Percentiles rank a stretch among this genome's conserved stretches.
Evolutionary conservation across 2,113 vertebrate genomes (phyloP).

Genomic region (Ellobius talpinus): DNA sequence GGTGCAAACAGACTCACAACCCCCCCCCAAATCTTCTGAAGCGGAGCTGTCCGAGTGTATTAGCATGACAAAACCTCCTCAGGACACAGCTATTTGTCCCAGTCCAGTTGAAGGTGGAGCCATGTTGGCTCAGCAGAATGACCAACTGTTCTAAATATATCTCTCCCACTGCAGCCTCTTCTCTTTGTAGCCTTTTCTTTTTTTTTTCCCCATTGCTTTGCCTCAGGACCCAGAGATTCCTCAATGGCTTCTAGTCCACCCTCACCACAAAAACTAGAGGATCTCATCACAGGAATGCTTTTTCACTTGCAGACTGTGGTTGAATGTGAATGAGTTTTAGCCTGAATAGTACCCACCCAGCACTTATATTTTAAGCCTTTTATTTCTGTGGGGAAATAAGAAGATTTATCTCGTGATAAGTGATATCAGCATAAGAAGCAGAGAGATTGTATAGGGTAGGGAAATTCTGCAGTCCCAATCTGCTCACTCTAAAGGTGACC

Average conservation of each 20-base stretch:
- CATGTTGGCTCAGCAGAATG: constrained; percentile 70
- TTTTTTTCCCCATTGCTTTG: neutral
- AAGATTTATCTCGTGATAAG: neutral
- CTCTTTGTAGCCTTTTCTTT: neutral
- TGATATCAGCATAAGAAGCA: neutral
- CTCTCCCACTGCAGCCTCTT: neutral
- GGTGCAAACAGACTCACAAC: constrained; percentile 62
- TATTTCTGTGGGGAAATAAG: constrained; percentile 30
- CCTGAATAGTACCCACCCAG: neutral
- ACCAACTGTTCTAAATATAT: constrained; percentile 65
- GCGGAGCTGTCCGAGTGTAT: constrained; percentile 60
- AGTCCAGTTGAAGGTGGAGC: constrained; percentile 65
- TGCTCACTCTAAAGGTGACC: neutral
- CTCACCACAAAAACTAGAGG: neutral
- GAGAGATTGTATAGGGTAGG: constrained; percentile 17
- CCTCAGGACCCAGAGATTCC: neutral
- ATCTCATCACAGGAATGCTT: neutral
- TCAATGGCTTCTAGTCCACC: neutral
- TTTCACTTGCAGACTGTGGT: constrained; percentile 7
- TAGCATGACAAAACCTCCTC: constrained; percentile 74
- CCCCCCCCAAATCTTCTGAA: constrained; percentile 55
- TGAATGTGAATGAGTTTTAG: constrained; percentile 41
- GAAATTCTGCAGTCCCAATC: neutral
- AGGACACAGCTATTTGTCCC: constrained; percentile 70
- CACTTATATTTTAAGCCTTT: constrained; percentile 46